phyloP scores from a whole-genome alignment of 2,113 vertebrate species.

The Urocolius indicus region DNA sequence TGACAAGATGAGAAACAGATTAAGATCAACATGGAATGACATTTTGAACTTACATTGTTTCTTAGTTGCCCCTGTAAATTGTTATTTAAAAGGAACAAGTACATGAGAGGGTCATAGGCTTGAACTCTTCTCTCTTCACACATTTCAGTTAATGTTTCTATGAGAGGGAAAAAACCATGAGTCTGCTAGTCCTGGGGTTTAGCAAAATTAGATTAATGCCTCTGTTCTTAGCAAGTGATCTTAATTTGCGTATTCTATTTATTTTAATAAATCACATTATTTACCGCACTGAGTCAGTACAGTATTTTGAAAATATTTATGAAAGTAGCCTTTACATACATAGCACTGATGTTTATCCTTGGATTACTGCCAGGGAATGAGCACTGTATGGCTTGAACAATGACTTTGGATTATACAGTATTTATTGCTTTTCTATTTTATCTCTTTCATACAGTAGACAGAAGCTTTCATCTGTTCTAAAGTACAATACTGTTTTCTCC shows the following conservation, averaged over 20 bases:
- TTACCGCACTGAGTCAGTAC: background rate
- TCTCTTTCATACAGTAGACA: slow-evolving; percentile 10
- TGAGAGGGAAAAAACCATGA: background rate
- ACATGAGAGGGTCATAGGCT: background rate
- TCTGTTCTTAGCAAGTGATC: background rate
- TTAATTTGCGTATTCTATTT: slow-evolving; percentile 8
- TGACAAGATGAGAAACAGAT: background rate
- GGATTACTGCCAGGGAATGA: background rate
- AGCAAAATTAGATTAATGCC: slow-evolving; percentile 5
- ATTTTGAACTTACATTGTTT: background rate
- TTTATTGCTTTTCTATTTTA: slow-evolving; percentile 36
- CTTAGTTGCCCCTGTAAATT: background rate
- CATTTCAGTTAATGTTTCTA: background rate
- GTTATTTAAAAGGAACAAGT: background rate
- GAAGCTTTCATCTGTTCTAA: slow-evolving; percentile 42
- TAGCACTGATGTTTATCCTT: background rate
- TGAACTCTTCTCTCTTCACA: background rate
- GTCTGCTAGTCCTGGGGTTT: background rate
- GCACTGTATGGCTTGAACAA: background rate
- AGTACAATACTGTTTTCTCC: background rate
- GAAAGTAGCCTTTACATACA: background rate
- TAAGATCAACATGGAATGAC: background rate
- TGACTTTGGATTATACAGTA: slow-evolving; percentile 16
- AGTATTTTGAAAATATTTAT: background rate
- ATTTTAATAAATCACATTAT: slow-evolving; percentile 13